Conservation (phyloP, 2,113 vertebrate genomes). For the Meles meles region DNA sequence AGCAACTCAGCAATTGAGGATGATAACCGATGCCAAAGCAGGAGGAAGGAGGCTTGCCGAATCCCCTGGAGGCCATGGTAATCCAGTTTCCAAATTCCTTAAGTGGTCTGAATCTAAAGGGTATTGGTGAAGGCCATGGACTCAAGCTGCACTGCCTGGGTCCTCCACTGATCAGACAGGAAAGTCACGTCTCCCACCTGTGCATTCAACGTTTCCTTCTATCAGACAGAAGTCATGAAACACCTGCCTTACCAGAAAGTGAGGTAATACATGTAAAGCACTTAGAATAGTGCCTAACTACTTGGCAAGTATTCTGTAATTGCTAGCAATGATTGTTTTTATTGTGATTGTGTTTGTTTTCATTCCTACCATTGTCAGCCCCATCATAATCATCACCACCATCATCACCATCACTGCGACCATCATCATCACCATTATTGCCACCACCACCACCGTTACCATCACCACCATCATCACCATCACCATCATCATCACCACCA, state of each 20-base stretch:
- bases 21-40: background rate
- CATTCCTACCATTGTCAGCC: background rate
- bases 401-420: fast-evolving
- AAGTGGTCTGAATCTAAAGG: background rate
- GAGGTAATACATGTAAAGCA: background rate
- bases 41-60: background rate
- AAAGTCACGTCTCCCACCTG: background rate
- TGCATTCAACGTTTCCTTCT: background rate
- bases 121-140: background rate
- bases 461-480: fast-evolving
- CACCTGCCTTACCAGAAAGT: background rate
- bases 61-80: background rate
- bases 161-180: background rate
- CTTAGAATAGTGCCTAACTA: background rate
- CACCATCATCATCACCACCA: fast-evolving
- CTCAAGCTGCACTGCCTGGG: background rate
- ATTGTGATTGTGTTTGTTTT: background rate
- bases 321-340: background rate
- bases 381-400: background rate
- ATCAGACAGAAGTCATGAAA: background rate
- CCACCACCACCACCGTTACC: fast-evolving
- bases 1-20: background rate
- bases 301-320: background rate
- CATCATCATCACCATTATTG: fast-evolving
- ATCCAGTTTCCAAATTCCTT: background rate